Base-by-base conservation (phyloP, 1,140 invertebrate genomes). In the Arctopsyche grandis region DNA sequence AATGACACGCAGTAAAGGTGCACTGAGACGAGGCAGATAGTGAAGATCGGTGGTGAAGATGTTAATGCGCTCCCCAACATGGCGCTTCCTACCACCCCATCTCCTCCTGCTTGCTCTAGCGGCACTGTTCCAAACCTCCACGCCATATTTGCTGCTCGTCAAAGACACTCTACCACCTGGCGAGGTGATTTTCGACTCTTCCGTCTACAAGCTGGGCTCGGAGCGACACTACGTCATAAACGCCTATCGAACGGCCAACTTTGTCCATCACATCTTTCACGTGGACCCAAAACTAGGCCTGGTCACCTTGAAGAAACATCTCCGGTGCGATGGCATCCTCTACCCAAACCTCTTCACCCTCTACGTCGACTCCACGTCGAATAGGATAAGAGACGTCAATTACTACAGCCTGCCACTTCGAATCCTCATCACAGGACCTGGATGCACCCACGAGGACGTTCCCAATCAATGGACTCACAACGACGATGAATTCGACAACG, bases 301-400 rank as follows among this genome's bases (percentile, higher is more conserved):
- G 69, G 92, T 96, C n/a, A 91, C 90, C 0, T 85, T 96, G n/a
- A 91, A 91, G 78, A 91, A 92, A 81, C 86, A 87, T 14, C 86
- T 96, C n/a, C 90, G 91, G 81, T 97, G 95, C 86, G 92, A 95
- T 79, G 94, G 94, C 29, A 89, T 95, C 9, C 92, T 93, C 71
- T 96, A 96, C 83, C 94, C 95, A 0, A 93, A 94, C 82, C 89
- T 96, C 16, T 95, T 96, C 85, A 95, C 94, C 4, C 91, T 96
- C 81, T 95, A 95, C 86, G 92, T 96, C 76, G 95, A 97, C 84
- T 96, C 94, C 14, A 94, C 93, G 24, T 94, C 94, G 48, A 94
- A 93, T 82, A 89, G 93, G 56, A 89, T 94, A 38, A 89, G 92
- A 4, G 94, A 93, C 74, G 92, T 96, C 56, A 94, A 96, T 83